Evolutionary conservation across 2,797 vertebrate genomes (phyloP).

Genomic region (Dendrocincla fuliginosa): DNA sequence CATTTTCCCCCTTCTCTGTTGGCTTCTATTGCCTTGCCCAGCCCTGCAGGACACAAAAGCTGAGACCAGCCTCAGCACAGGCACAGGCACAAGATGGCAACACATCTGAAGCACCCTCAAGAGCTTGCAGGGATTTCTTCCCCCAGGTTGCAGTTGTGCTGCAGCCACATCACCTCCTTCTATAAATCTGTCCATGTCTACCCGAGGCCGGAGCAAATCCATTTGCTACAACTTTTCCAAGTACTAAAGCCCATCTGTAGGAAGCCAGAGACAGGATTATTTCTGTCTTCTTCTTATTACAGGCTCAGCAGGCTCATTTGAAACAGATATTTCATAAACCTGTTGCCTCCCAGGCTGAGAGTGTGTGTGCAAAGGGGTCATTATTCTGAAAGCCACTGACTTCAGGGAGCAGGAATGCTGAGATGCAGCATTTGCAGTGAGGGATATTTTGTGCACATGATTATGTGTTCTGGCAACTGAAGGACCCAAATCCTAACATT

Average conservation of each 20-base stretch:
- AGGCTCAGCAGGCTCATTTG: neutral
- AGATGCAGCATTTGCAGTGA: neutral
- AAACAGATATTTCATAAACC: neutral
- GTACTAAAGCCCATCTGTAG: neutral
- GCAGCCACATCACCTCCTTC: neutral
- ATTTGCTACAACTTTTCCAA: neutral
- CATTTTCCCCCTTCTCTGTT: neutral
- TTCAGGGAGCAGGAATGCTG: neutral
- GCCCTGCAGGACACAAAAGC: neutral
- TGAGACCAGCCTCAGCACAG: neutral
- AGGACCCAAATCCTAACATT: neutral
- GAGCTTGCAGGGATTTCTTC: neutral
- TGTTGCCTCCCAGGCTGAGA: neutral
- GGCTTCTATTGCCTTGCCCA: neutral
- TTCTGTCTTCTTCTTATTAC: constrained; percentile 32
- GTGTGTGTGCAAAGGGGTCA: neutral
- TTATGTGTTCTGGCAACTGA: neutral
- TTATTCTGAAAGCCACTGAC: neutral
- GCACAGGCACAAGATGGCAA: fast-evolving
- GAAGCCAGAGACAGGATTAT: neutral
- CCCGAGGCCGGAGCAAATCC: neutral
- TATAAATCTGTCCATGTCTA: neutral
- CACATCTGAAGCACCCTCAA: neutral
- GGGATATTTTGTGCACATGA: neutral
- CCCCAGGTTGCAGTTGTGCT: neutral